These are phyloP conservation scores for Lerema accius DNA, from an alignment of 1,140 invertebrate species.

Conservation along the genomic window DNA sequence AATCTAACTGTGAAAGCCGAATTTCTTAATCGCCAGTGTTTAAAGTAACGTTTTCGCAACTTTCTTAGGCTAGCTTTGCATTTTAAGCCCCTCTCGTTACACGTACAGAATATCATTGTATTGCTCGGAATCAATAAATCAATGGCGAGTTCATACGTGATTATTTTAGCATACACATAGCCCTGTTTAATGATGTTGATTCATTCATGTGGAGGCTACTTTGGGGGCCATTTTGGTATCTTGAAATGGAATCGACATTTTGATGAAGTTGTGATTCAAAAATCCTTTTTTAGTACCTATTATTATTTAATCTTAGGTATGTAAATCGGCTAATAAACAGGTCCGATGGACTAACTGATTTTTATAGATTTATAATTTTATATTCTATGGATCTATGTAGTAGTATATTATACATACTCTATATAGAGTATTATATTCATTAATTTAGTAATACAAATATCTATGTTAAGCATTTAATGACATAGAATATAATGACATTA, in stretches of 20 bases:
- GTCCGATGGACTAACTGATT: too few species aligned
- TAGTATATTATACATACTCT: too few species aligned
- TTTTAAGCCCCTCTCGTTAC: slow-evolving; percentile 7
- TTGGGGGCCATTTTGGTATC: background rate
- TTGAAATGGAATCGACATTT: background rate
- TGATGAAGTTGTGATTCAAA: background rate
- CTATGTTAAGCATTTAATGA: too few species aligned
- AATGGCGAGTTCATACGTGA: slow-evolving; percentile 12
- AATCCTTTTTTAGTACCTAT: too few species aligned
- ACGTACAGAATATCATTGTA: background rate
- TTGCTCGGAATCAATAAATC: slow-evolving; percentile 12
- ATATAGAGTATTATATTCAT: too few species aligned
- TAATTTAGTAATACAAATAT: too few species aligned
- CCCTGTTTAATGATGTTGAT: slow-evolving; percentile 5
- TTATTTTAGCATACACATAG: slow-evolving; percentile 13
- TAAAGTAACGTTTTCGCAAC: background rate
- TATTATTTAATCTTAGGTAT: too few species aligned
- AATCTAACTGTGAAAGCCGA: too few species aligned
- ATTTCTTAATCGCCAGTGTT: background rate
- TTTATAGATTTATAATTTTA: too few species aligned
- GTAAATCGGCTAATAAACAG: too few species aligned
- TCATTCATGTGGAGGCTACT: slow-evolving; percentile 6
- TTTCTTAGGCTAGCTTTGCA: slow-evolving; percentile 11
- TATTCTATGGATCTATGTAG: too few species aligned
- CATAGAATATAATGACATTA: too few species aligned